A percentile compares a stretch with the other conserved stretches of the same genome.
Evolutionary conservation across 2,113 vertebrate species (phyloP).

Genomic region (Chionis minor): DNA sequence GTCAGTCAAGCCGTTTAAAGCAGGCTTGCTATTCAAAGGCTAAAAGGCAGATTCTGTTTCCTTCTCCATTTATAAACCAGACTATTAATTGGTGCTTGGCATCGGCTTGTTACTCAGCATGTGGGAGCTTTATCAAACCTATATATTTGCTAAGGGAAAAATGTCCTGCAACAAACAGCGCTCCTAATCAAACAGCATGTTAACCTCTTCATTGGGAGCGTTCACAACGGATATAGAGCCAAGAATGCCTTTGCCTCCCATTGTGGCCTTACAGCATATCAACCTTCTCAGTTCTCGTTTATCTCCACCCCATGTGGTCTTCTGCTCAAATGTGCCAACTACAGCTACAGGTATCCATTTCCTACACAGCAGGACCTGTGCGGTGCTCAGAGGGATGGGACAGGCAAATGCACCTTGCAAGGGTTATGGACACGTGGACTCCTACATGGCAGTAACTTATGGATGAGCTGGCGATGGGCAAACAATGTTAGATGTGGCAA

Average conservation of each 20-base stretch:
- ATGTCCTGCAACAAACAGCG: neutral
- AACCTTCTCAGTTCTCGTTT: neutral
- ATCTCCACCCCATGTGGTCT: neutral
- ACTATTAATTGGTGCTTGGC: neutral
- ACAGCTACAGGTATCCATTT: neutral
- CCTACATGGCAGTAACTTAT: neutral
- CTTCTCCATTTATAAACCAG: neutral
- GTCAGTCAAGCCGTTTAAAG: neutral
- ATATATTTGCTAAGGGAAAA: neutral
- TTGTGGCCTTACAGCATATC: neutral
- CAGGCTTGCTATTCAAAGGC: neutral
- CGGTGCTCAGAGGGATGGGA: neutral
- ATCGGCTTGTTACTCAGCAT: neutral
- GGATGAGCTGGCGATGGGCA: neutral
- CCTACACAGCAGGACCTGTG: neutral
- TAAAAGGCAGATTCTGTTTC: neutral
- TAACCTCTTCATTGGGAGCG: neutral
- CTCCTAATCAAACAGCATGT: neutral
- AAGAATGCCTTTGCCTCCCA: neutral
- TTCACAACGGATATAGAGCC: neutral
- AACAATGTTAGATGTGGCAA: neutral
- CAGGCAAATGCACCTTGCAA: neutral
- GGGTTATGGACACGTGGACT: rapidly evolving
- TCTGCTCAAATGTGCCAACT: neutral
- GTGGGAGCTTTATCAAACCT: neutral